Conservation (phyloP, 2,113 vertebrate genomes). For the Atrichornis clamosus region DNA sequence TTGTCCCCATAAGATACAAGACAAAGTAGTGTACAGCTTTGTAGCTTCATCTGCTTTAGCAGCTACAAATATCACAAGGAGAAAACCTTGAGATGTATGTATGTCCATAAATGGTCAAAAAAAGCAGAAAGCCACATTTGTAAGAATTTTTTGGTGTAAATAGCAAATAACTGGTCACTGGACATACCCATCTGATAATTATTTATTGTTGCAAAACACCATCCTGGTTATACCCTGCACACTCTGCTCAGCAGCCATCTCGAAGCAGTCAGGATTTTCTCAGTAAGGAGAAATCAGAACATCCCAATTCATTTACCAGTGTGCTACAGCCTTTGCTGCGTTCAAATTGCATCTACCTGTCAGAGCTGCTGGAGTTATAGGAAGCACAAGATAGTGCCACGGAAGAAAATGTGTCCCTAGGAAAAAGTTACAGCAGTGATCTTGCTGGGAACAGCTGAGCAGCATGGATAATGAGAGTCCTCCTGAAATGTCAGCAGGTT, state of each 20-base stretch:
- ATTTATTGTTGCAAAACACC: not conserved
- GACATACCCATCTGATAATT: not conserved
- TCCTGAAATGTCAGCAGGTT: not conserved
- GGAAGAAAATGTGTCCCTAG: conserved; percentile 11
- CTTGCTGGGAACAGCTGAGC: not conserved
- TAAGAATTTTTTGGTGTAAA: not conserved
- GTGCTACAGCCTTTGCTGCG: fast-evolving
- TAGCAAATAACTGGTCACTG: conserved; percentile 18
- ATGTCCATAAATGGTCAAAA: not conserved
- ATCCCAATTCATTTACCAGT: not conserved
- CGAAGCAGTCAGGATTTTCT: not conserved
- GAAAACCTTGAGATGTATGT: not conserved
- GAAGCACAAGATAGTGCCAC: not conserved
- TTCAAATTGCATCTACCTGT: not conserved
- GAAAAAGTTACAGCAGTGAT: conserved; percentile 17
- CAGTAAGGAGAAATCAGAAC: not conserved
- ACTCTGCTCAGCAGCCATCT: not conserved
- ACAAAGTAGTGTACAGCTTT: not conserved
- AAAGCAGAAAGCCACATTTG: not conserved
- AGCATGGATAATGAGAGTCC: not conserved
- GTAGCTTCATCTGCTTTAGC: conserved; percentile 11
- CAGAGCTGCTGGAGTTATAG: not conserved
- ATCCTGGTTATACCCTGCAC: not conserved
- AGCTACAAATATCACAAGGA: conserved; percentile 10
- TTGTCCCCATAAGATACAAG: not conserved